A percentile compares a stretch with the other conserved stretches of the same genome.
These are phyloP conservation scores for Tanytarsus gracilentus DNA, from an alignment of 2,888 invertebrate species.

Conservation along the genomic window DNA sequence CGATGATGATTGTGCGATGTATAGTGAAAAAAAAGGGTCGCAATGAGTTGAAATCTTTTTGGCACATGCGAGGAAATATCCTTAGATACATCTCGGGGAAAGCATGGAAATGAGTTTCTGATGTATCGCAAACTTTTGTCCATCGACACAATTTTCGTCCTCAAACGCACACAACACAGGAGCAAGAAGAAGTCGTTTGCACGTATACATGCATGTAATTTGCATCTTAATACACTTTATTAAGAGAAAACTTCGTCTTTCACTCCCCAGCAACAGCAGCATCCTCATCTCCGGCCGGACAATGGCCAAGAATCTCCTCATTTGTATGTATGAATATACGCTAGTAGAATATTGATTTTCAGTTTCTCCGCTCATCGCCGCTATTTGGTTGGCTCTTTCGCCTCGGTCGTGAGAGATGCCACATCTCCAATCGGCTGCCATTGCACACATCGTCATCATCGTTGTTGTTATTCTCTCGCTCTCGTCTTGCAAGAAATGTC, in stretches of 20 bases:
- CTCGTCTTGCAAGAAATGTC: background rate
- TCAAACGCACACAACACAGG: background rate
- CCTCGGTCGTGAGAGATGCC: constrained; percentile 23
- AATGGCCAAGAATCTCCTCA: constrained; percentile 11
- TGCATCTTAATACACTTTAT: constrained; percentile 23
- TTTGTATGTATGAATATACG: constrained; percentile 19
- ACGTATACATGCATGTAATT: constrained; percentile 25
- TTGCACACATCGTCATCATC: background rate
- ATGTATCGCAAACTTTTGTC: constrained; percentile 13
- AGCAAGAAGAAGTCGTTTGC: constrained; percentile 8
- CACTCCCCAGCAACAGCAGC: background rate
- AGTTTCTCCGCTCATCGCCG: constrained; percentile 16
- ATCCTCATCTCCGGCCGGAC: constrained; percentile 8
- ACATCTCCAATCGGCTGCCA: constrained; percentile 13
- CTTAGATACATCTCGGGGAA: constrained; percentile 9
- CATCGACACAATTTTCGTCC: background rate
- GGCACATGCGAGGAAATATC: background rate
- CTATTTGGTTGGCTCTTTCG: constrained; percentile 28
- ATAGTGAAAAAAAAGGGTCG: constrained; percentile 11
- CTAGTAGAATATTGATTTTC: constrained; percentile 24
- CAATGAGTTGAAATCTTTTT: too few species aligned
- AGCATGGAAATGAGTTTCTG: constrained; percentile 21
- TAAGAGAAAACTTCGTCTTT: constrained; percentile 18
- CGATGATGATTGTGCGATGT: background rate
- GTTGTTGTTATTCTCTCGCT: background rate